phyloP scores from a whole-genome alignment of 2,113 vertebrate species.

The Brevimyrus niger region DNA sequence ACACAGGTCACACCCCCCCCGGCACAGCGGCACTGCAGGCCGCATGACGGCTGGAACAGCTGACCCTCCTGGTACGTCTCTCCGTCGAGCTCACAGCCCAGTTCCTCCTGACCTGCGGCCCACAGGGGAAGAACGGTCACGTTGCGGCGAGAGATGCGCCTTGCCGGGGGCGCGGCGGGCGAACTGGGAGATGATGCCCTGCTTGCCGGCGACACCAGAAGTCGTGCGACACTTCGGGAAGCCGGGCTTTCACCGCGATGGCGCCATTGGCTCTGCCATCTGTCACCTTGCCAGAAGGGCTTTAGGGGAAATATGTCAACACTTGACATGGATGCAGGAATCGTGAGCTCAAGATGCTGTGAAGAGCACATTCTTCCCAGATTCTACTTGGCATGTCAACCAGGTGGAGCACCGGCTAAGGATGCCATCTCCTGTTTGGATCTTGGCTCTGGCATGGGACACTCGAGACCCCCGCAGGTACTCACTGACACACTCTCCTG shows the following conservation, averaged over 20 bases:
- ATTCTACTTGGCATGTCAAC: background rate
- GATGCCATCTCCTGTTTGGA: background rate
- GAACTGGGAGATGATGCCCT: background rate
- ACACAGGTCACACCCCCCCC: slow-evolving; percentile 77
- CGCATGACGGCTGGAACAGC: slow-evolving; percentile 82
- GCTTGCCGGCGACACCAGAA: background rate
- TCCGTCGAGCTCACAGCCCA: slow-evolving; percentile 77
- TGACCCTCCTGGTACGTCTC: slow-evolving; percentile 71
- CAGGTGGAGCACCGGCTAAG: background rate
- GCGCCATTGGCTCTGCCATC: slow-evolving; percentile 32
- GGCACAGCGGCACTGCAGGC: slow-evolving; percentile 68
- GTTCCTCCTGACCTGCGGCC: slow-evolving; percentile 63
- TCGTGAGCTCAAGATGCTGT: slow-evolving; percentile 15
- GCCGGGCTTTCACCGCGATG: background rate
- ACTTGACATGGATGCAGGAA: slow-evolving; percentile 30
- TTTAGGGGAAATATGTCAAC: slow-evolving; percentile 33
- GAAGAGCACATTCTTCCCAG: background rate
- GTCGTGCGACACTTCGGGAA: background rate
- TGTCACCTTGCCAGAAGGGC: slow-evolving; percentile 27
- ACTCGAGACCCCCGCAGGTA: slow-evolving; percentile 17
- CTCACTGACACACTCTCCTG: slow-evolving; percentile 84
- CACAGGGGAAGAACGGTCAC: slow-evolving; percentile 18
- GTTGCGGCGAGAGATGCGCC: background rate
- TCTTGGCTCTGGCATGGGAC: background rate
- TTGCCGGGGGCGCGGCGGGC: background rate